phyloP scores from a whole-genome alignment of 2,888 invertebrate species.

The Kryphioiulus occultus region DNA sequence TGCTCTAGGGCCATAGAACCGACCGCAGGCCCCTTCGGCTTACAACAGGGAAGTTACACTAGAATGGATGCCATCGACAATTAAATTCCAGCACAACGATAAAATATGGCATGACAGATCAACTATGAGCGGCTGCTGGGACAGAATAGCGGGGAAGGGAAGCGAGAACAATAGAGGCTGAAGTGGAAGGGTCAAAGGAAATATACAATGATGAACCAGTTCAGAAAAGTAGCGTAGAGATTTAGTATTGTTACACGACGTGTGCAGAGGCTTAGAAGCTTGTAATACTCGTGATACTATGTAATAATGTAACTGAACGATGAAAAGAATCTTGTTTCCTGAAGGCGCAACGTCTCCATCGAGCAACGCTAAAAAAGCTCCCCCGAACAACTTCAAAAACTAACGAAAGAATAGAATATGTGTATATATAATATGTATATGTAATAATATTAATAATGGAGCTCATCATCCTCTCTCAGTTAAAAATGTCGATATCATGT shows the following conservation, averaged over 20 bases:
- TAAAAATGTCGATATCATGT: neutral
- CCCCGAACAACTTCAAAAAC: neutral
- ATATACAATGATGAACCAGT: neutral
- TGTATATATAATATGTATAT: conserved; percentile 5
- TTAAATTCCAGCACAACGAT: conserved; percentile 5
- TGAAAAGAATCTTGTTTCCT: neutral
- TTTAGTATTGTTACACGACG: neutral
- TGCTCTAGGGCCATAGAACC: neutral
- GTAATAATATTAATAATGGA: conserved; percentile 5
- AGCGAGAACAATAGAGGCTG: neutral
- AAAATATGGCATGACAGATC: neutral
- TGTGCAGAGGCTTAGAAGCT: conserved; percentile 5
- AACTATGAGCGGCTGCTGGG: neutral
- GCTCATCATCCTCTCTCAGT: neutral
- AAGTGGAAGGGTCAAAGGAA: neutral
- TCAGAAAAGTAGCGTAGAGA: neutral
- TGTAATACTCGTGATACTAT: neutral
- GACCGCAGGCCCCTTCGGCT: neutral
- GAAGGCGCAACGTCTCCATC: conserved; percentile 5
- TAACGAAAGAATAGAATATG: conserved; percentile 5
- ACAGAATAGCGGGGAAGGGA: neutral
- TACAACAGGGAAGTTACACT: neutral
- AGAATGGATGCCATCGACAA: neutral
- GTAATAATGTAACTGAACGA: neutral
- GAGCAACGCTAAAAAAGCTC: neutral